These are phyloP conservation scores for Crocuta crocuta DNA, from an alignment of 2,113 vertebrate genomes.

Conservation along the genomic window DNA sequence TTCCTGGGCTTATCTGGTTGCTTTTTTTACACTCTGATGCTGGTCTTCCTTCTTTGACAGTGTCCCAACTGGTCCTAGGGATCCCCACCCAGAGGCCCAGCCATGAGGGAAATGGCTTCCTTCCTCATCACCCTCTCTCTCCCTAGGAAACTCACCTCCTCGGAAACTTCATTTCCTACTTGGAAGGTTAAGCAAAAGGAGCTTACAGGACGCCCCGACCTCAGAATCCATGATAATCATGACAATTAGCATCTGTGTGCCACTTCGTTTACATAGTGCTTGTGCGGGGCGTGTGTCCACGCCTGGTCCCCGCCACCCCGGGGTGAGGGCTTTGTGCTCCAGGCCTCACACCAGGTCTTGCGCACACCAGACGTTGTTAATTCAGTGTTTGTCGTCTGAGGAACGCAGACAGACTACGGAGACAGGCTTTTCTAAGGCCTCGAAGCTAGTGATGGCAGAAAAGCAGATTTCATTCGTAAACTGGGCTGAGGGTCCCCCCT, in stretches of 20 bases:
- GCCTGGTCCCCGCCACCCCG: background rate
- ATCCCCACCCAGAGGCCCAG: background rate
- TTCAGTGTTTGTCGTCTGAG: background rate
- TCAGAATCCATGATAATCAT: constrained; percentile 57
- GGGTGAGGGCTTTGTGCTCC: constrained; percentile 61
- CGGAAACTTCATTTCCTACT: constrained; percentile 57
- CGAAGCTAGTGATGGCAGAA: background rate
- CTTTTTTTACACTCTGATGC: constrained; percentile 76
- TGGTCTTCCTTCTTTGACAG: constrained; percentile 77
- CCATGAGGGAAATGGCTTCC: background rate
- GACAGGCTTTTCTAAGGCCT: constrained; percentile 27
- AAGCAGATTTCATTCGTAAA: background rate
- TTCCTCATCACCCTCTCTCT: constrained; percentile 47
- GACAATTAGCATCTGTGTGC: constrained; percentile 70
- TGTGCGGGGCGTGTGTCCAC: fast-evolving
- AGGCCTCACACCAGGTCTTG: background rate
- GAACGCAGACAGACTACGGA: constrained; percentile 43
- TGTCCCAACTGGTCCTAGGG: constrained; percentile 75
- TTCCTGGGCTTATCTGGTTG: constrained; percentile 68
- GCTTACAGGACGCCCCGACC: background rate
- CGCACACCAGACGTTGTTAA: constrained; percentile 3
- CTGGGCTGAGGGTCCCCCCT: background rate
- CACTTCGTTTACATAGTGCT: constrained; percentile 27
- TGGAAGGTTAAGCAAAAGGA: background rate
- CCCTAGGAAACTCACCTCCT: constrained; percentile 4